phyloP scores from a whole-genome alignment of 2,797 vertebrate genomes.

The Enoplosus armatus region DNA sequence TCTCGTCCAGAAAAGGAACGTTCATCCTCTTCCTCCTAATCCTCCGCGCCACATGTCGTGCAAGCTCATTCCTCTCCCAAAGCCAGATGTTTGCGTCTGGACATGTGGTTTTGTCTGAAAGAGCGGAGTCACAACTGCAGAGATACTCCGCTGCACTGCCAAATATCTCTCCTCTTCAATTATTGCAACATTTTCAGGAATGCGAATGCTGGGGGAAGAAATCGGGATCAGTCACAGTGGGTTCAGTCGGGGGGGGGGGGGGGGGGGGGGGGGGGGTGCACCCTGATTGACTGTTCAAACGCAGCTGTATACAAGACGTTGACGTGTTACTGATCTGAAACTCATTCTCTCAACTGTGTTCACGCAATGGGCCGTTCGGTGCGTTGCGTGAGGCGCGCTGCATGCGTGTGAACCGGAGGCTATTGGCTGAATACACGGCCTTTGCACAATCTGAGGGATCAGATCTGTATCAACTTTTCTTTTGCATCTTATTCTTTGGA shows the following conservation, averaged over 20 bases:
- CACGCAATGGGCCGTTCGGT: neutral
- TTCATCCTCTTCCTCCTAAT: neutral
- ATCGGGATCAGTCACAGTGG: conserved; percentile 7
- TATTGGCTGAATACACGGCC: neutral
- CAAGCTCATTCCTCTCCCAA: neutral
- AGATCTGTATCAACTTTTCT: neutral
- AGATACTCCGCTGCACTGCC: conserved; percentile 6
- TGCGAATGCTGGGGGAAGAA: neutral
- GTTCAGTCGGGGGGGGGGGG: neutral
- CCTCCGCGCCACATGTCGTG: conserved; percentile 21
- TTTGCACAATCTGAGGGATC: neutral
- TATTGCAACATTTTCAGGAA: conserved; percentile 28
- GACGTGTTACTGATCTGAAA: conserved; percentile 16
- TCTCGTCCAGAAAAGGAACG: neutral
- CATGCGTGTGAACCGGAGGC: neutral
- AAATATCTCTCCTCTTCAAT: conserved; percentile 24
- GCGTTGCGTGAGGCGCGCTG: neutral
- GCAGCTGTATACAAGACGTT: conserved; percentile 32
- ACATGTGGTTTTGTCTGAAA: conserved; percentile 40
- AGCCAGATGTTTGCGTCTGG: conserved; percentile 45
- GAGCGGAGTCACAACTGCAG: conserved; percentile 24
- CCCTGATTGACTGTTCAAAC: conserved; percentile 14
- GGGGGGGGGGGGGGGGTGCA: too few species aligned
- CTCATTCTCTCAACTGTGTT: neutral
- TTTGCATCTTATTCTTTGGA: too few species aligned